Percentiles rank a stretch among this genome's conserved stretches.
Evolutionary conservation across 2,888 invertebrate genomes (phyloP).

Genomic region (Melolontha melolontha): DNA sequence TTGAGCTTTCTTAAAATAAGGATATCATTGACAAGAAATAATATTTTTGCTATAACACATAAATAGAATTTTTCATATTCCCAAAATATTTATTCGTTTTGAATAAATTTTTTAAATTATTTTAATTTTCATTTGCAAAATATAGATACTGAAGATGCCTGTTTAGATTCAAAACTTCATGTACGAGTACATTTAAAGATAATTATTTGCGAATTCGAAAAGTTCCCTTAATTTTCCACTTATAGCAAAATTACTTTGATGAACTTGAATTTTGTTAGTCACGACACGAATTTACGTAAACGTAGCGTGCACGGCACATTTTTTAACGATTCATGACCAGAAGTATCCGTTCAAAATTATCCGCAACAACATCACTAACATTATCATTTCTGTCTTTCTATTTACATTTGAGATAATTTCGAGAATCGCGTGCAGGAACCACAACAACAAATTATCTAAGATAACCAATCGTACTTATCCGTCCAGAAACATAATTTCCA

Average conservation of each 20-base stretch:
- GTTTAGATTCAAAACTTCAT: no score
- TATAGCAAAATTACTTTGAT: slow-evolving; percentile 10
- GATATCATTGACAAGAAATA: no score
- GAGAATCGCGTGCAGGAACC: slow-evolving; percentile 29
- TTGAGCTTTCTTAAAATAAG: no score
- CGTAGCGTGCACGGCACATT: slow-evolving; percentile 25
- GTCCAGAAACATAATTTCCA: slow-evolving; percentile 31
- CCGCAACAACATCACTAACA: slow-evolving; percentile 24
- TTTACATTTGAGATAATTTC: slow-evolving; percentile 39
- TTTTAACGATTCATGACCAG: slow-evolving; percentile 32
- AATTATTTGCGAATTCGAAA: neutral
- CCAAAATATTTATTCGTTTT: no score
- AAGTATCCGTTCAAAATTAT: slow-evolving; percentile 35
- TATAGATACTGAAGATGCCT: no score
- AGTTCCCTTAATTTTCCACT: neutral
- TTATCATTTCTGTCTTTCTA: slow-evolving; percentile 32
- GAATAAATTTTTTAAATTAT: no score
- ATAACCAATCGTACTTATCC: slow-evolving; percentile 35
- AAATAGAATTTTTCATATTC: no score
- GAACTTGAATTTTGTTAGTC: slow-evolving; percentile 13
- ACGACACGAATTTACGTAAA: slow-evolving; percentile 19
- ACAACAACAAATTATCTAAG: slow-evolving; percentile 34
- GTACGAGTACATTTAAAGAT: no score
- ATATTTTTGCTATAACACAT: no score
- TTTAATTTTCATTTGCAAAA: no score